A percentile compares a stretch with the other conserved stretches of the same genome.
Conservation (phyloP, 2,113 vertebrate genomes). For the Coryphaenoides rupestris region DNA sequence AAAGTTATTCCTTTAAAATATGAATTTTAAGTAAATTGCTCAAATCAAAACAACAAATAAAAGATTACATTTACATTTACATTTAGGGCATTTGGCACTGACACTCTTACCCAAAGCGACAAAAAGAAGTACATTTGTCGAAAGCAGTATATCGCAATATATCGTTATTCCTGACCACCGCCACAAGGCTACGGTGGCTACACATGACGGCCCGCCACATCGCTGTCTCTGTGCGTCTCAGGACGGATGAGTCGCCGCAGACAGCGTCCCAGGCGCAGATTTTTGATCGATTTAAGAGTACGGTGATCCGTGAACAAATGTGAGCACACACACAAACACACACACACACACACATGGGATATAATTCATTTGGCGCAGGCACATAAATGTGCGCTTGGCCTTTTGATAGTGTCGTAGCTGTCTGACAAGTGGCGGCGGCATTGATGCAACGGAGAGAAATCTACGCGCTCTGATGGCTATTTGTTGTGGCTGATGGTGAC, state of each 20-base stretch:
- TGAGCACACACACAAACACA: conserved; percentile 3
- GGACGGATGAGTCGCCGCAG: conserved; percentile 15
- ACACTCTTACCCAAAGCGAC: too few species aligned
- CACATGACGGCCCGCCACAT: too few species aligned
- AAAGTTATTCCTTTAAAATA: too few species aligned
- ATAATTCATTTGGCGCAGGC: conserved; percentile 43
- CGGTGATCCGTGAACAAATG: conserved; percentile 34
- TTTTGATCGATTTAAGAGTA: too few species aligned
- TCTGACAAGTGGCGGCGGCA: conserved; percentile 45
- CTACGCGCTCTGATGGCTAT: conserved; percentile 49
- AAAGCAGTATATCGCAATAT: too few species aligned
- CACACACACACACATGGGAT: conserved; percentile 23
- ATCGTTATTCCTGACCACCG: too few species aligned
- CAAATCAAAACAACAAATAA: too few species aligned
- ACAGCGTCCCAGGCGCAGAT: conserved; percentile 34
- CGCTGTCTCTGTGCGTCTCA: too few species aligned
- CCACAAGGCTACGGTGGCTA: too few species aligned
- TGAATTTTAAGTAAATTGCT: too few species aligned
- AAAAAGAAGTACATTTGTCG: too few species aligned
- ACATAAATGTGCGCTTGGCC: conserved; percentile 56
- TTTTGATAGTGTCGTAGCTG: conserved; percentile 58
- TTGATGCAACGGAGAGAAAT: conserved; percentile 65
- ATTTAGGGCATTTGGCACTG: too few species aligned
- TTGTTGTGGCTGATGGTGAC: conserved; percentile 49
- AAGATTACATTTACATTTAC: conserved; percentile 28